Conservation (phyloP, 2,888 invertebrate genomes). For the Chymomyza amoena region DNA sequence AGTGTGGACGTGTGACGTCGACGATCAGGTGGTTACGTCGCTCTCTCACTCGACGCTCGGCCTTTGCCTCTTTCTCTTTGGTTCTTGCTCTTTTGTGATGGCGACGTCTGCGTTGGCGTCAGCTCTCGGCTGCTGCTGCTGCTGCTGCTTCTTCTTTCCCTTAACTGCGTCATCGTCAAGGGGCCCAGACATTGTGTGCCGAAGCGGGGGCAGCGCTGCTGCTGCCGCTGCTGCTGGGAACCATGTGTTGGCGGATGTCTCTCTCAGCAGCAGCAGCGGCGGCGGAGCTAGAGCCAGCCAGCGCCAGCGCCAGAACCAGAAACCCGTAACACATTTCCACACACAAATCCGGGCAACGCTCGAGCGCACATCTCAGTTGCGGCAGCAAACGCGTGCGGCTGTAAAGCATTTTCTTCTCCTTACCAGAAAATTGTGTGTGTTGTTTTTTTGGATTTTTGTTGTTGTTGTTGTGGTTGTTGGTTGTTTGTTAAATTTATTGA, state of each 20-base stretch:
- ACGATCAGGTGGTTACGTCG: not conserved
- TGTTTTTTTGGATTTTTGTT: not conserved
- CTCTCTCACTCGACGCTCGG: too few species aligned
- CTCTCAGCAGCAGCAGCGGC: conserved; percentile 16
- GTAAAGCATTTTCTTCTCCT: not conserved
- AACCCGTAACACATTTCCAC: conserved; percentile 11
- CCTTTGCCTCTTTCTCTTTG: not conserved
- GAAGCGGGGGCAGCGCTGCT: conserved; percentile 26
- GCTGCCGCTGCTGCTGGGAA: conserved; percentile 32
- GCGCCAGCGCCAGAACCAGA: not conserved
- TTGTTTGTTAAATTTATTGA: not conserved
- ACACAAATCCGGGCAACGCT: conserved; percentile 7
- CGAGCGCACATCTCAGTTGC: conserved; percentile 12
- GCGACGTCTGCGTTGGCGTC: too few species aligned
- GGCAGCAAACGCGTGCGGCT: conserved; percentile 12
- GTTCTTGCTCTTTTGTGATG: too few species aligned
- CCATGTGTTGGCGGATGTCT: conserved; percentile 24
- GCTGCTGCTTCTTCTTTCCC: not conserved
- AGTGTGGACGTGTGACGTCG: not conserved
- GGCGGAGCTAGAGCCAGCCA: too few species aligned
- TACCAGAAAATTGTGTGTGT: conserved; percentile 12
- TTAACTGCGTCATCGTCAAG: not conserved
- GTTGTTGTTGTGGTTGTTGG: not conserved
- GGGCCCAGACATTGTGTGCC: conserved; percentile 12
- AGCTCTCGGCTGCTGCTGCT: not conserved